Evolutionary conservation across 2,888 invertebrate genomes (phyloP).

Genomic region (Drosophila yooni): DNA sequence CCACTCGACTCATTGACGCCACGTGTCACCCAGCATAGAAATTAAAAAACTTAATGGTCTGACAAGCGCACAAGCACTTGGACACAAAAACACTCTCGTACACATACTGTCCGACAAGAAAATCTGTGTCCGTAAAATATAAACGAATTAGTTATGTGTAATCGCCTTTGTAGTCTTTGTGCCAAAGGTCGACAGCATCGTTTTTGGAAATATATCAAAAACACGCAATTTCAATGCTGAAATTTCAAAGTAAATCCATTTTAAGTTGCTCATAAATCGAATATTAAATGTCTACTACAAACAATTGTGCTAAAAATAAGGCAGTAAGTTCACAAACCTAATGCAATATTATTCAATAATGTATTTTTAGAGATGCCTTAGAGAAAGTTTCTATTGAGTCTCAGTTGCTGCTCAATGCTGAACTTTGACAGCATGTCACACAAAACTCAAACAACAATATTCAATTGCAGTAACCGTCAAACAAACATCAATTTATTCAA

Average conservation of each 20-base stretch:
- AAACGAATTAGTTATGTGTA: not conserved
- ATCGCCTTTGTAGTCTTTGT: constrained; percentile 7
- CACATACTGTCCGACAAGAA: not conserved
- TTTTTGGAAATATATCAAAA: not conserved
- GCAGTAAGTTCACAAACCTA: not conserved
- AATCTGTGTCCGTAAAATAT: not conserved
- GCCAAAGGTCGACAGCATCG: constrained; percentile 9
- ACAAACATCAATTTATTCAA: not conserved
- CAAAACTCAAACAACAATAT: not conserved
- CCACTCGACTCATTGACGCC: constrained; percentile 26
- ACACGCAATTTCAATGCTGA: not conserved
- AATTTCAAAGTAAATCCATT: not conserved
- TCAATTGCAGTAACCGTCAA: not conserved
- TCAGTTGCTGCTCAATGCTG: not conserved
- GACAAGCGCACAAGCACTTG: constrained; percentile 21
- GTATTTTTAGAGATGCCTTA: not conserved
- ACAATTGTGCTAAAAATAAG: not conserved
- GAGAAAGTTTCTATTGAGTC: not conserved
- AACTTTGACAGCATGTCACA: not conserved
- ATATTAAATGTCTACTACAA: not conserved
- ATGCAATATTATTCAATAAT: not conserved
- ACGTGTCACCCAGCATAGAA: constrained; percentile 37
- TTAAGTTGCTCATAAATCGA: not conserved
- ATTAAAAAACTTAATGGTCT: constrained; percentile 72
- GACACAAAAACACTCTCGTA: not conserved